Conservation (phyloP, 23 tunicate species). For the Styela plicata region DNA sequence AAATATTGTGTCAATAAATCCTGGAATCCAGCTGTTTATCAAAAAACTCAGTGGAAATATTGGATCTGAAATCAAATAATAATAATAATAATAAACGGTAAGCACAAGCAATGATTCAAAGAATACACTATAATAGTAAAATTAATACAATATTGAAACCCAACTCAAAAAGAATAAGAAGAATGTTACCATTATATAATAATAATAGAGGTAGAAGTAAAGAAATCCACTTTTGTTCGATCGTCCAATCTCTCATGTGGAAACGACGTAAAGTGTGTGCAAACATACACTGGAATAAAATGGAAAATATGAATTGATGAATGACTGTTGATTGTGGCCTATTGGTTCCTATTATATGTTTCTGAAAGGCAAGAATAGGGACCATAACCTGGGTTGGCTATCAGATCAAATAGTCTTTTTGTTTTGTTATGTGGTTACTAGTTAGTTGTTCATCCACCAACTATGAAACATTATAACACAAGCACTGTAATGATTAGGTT, state of each 20-base stretch:
- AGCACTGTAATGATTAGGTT: too few species aligned
- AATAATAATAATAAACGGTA: background rate
- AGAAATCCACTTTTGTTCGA: constrained; percentile 93
- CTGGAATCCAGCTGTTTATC: constrained; percentile 79
- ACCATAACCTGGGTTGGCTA: too few species aligned
- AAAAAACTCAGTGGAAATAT: constrained; percentile 78
- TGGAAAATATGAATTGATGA: too few species aligned
- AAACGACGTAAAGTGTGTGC: constrained; percentile 67
- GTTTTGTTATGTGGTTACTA: too few species aligned
- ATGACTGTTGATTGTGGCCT: too few species aligned
- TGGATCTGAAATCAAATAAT: constrained; percentile 50
- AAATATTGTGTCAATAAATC: constrained; percentile 67
- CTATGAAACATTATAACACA: too few species aligned
- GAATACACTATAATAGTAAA: background rate
- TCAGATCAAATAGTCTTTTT: too few species aligned
- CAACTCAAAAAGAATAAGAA: background rate
- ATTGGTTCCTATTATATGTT: too few species aligned
- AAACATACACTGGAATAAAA: constrained; percentile 49
- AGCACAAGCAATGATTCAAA: background rate
- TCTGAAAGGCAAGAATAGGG: too few species aligned
- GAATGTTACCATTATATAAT: constrained; percentile 62
- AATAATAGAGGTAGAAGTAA: constrained; percentile 66
- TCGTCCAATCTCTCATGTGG: constrained; percentile 85
- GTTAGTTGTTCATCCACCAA: too few species aligned
- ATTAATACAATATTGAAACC: too few species aligned